phyloP scores from a whole-genome alignment of 2,113 vertebrate species.

The Lepus americanus region DNA sequence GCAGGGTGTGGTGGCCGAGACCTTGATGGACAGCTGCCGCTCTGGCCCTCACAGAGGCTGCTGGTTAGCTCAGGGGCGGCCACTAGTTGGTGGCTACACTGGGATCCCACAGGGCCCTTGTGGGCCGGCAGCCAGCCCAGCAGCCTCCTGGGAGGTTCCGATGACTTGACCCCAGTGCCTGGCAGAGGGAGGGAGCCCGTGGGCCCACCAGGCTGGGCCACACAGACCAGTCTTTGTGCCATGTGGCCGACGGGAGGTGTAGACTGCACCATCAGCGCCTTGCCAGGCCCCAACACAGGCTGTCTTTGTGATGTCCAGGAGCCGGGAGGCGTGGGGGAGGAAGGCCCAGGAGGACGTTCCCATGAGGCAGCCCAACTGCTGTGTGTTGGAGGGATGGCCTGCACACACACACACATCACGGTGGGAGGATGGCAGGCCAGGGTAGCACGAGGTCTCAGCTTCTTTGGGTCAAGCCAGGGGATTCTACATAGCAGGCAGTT shows the following conservation, averaged over 20 bases:
- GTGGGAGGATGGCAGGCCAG: background rate
- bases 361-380: background rate
- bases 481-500: background rate
- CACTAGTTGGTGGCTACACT: background rate
- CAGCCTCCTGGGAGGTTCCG: slow-evolving; percentile 44
- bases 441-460: background rate
- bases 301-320: slow-evolving; percentile 82
- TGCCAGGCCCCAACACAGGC: slow-evolving; percentile 72
- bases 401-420: background rate
- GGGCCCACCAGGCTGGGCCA: slow-evolving; percentile 41
- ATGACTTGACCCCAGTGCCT: slow-evolving; percentile 83
- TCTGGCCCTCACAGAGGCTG: background rate
- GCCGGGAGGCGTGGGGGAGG: background rate
- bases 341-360: background rate
- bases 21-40: accelerated
- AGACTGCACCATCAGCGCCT: slow-evolving; percentile 53
- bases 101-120: background rate
- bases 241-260: slow-evolving; percentile 79
- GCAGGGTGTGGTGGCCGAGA: background rate
- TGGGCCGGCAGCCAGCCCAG: background rate
- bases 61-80: background rate
- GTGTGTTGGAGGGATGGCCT: background rate
- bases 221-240: slow-evolving; percentile 87
- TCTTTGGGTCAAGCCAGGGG: background rate
- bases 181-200: slow-evolving; percentile 84